Evolutionary conservation across 2,888 invertebrate species (phyloP), one percentile per base, ranked within the genome.

Genomic region (Drosophila mimetica): DNA sequence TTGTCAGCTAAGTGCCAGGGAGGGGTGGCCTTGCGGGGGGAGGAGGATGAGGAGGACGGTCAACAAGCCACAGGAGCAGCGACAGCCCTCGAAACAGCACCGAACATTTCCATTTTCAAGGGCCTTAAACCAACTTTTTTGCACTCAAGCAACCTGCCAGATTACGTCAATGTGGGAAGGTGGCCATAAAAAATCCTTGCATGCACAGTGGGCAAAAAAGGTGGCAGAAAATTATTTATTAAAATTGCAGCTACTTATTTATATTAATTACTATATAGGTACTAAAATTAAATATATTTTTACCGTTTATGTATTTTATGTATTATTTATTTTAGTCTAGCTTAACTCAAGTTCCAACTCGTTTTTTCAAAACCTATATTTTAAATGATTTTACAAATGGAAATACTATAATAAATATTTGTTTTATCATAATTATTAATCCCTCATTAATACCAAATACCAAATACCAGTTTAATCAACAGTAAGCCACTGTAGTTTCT

Each of bases 41-140:
- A 25, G 41, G 32, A 39, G 14, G 20, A 6, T 11, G 14, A n/a
- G 30, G 30, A 39, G 60, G 50, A 42, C 64, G 71, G 64, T 60
- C 85, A 76, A 78, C 78, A 72, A 67, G 67, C 67, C 67, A 36
- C 63, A 55, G 44, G 18, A 57, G 53, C 44, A 47, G 70, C 61
- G 60, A 50, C 47, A 46, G 66, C 64, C 64, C 64, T 54, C 46
- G 34, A 32, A 46, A 51, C 51, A 34, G 46, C 71, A 66, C 69
- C 71, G 66, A 69, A 60, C 82, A 85, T 81, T 81, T 81, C 75
- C 77, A 86, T 83, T 86, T 82, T 76, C 78, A 83, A 82, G 84
- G 64, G 69, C 72, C 76, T 71, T 71, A 74, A 82, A 82, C 71
- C 74, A 76, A 80, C 77, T 37, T 53, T 72, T 77, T 69, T 76